Evolutionary conservation across 2,113 vertebrate species (phyloP).

Genomic region (Megaleporinus macrocephalus): DNA sequence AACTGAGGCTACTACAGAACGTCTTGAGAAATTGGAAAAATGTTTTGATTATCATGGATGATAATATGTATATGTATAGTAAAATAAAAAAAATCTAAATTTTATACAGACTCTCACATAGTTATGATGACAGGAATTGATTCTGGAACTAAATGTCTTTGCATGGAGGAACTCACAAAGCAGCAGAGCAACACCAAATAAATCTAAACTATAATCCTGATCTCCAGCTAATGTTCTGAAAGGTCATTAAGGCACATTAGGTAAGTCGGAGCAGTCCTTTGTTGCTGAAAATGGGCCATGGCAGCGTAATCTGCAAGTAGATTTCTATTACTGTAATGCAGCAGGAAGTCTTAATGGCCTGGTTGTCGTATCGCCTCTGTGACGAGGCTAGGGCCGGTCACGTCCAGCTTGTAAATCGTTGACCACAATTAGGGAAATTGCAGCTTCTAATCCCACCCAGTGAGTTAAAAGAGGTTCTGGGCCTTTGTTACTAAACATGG

Average conservation of each 20-base stretch:
- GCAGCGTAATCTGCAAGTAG: not conserved
- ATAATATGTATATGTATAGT: no score
- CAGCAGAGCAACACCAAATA: not conserved
- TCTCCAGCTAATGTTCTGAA: not conserved
- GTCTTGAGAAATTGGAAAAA: no score
- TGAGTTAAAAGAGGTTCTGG: slow-evolving; percentile 55
- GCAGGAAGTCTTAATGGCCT: not conserved
- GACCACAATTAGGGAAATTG: slow-evolving; percentile 70
- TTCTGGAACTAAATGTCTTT: no score
- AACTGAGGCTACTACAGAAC: no score
- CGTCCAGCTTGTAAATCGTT: slow-evolving; percentile 58
- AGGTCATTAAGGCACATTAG: slow-evolving; percentile 6
- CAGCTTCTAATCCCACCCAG: slow-evolving; percentile 58
- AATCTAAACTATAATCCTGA: not conserved
- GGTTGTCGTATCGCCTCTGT: not conserved
- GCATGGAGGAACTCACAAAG: not conserved
- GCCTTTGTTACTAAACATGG: slow-evolving; percentile 50
- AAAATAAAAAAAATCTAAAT: no score
- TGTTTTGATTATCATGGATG: no score
- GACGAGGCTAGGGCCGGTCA: slow-evolving; percentile 15
- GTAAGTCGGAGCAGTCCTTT: not conserved
- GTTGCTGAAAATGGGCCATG: not conserved
- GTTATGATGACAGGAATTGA: no score
- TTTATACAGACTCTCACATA: no score
- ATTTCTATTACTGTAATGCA: not conserved